Evolutionary conservation across 1,140 invertebrate genomes (phyloP).

Genomic region (Paracyclopina nana): DNA sequence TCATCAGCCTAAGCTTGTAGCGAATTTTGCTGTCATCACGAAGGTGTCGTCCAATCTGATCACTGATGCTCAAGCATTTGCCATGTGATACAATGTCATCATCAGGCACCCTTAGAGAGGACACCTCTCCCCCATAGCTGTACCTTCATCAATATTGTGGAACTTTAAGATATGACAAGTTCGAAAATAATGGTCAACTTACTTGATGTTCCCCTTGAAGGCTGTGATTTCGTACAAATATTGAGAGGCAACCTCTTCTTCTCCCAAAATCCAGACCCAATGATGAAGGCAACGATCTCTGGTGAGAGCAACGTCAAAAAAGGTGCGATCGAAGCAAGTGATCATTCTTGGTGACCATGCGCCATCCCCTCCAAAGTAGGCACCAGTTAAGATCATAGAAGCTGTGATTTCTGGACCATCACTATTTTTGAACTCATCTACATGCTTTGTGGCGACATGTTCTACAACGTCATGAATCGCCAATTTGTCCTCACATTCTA

Average conservation of each 20-base stretch:
- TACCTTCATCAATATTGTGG: neutral
- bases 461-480: conserved; percentile 1
- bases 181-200: neutral
- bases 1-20: conserved; percentile 13
- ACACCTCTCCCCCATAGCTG: conserved; percentile 11
- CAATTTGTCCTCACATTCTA: conserved; percentile 12
- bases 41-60: conserved; percentile 8
- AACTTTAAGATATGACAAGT: conserved; percentile 7
- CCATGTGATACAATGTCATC: conserved; percentile 15
- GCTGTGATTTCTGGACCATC: conserved; percentile 16
- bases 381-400: conserved; percentile 13
- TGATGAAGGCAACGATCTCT: conserved; percentile 8
- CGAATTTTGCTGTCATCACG: conserved; percentile 9
- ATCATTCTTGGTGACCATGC: conserved; percentile 14
- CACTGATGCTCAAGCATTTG: conserved; percentile 11
- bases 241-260: conserved; percentile 9
- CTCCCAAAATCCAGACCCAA: conserved; percentile 14
- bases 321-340: conserved; percentile 7
- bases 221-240: conserved; percentile 16
- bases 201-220: conserved; percentile 14
- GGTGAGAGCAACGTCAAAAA: conserved; percentile 14
- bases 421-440: conserved; percentile 2
- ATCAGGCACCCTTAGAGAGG: conserved; percentile 8
- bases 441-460: conserved; percentile 6
- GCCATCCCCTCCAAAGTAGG: conserved; percentile 13